Base-by-base conservation (phyloP, 2,888 invertebrate genomes). In the Microplitis manilae region DNA sequence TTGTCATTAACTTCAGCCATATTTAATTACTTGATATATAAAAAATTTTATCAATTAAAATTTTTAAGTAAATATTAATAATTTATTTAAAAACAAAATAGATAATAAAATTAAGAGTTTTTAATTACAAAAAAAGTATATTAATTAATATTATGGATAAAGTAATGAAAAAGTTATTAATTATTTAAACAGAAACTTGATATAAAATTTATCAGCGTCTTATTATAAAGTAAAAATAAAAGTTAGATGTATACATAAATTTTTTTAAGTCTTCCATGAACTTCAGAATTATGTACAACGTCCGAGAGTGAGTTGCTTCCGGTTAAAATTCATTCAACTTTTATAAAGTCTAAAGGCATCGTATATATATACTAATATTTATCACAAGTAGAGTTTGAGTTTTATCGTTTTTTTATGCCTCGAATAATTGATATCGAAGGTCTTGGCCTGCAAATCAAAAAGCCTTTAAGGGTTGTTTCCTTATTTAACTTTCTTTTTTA, bases 401-500 rank as follows among this genome's bases (percentile, higher is more conserved):
- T 67, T 50, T 50, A 50, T 50, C 50, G 13, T 50, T 50, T 50
- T 50, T 50, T 50, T 13, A 50, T 50, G 8, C 50, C 13, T 50
- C 50, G 6, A 50, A 50, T 50, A 50, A 50, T 50, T 50, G 50
- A 50, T 50, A 50, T 50, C 50, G 13, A 50, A 50, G 50, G 6
- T 50, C 50, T 30, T 50, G 13, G 8, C 50, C 50, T 50, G 50
- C 9, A 5, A 50, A 50, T 50, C 50, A 50, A 13, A 50, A 1
- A 13, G 9, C 13, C 50, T 50, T 50, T 13, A 50, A 62, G 17
- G 30, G 9, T 5, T 38, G 20, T 65, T 38, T 30, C 20, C 65
- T 65, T 38, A 65, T 65, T 65, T 13, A 38, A 67, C n/a, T 38
- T 67, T 67, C n/a, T 39, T 67, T 67, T 2, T 30, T 30, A 20